Conservation (phyloP, 2,888 invertebrate genomes). For the Himalopsyche tibetana region DNA sequence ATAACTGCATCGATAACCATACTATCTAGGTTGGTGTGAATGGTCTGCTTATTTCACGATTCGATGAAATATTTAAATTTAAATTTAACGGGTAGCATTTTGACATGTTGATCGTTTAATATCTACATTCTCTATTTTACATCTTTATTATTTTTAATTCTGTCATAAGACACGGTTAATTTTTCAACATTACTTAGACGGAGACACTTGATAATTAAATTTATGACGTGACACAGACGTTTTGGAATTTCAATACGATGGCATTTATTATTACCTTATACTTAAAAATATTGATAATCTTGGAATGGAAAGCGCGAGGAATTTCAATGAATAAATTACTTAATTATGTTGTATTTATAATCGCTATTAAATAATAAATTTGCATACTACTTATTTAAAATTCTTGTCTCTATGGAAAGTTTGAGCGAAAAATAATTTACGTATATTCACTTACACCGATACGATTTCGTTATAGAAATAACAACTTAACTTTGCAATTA, state of each 20-base stretch:
- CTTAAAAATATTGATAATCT: not conserved
- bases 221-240: not conserved
- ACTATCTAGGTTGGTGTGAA: no score
- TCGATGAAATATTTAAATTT: no score
- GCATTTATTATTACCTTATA: not conserved
- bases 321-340: not conserved
- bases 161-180: no score
- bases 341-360: constrained; percentile 13
- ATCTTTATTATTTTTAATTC: no score
- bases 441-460: not conserved
- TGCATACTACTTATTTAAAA: constrained; percentile 1
- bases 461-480: not conserved
- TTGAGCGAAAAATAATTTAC: not conserved
- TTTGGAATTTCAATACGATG: not conserved
- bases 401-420: not conserved
- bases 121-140: no score
- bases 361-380: not conserved
- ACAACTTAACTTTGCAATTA: not conserved
- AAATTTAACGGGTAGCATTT: no score
- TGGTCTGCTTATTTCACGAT: no score
- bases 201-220: not conserved
- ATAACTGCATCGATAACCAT: no score
- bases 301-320: not conserved
- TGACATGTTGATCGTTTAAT: no score
- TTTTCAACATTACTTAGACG: not conserved